Conservation (phyloP, 1,140 invertebrate species). For the Pissodes strobi region DNA sequence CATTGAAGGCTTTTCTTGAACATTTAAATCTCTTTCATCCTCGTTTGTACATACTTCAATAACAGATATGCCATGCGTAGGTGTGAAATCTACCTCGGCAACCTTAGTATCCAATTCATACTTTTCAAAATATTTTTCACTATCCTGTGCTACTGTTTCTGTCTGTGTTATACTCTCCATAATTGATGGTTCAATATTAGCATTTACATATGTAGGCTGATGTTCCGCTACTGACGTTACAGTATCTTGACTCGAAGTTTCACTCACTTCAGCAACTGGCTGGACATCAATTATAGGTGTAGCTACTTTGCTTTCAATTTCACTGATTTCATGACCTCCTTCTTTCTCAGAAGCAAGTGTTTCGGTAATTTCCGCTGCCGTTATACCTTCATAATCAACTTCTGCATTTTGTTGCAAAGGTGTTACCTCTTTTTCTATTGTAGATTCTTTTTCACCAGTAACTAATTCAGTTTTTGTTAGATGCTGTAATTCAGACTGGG, state of each 20-base stretch:
- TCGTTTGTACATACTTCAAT: conserved; percentile 48
- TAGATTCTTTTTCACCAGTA: conserved; percentile 52
- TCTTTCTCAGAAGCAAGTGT: conserved; percentile 58
- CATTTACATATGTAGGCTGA: conserved; percentile 40
- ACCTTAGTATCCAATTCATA: conserved; percentile 54
- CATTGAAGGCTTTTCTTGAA: background rate
- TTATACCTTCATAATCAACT: conserved; percentile 46
- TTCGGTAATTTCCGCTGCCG: conserved; percentile 39
- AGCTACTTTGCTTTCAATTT: conserved; percentile 51
- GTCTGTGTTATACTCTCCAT: conserved; percentile 57
- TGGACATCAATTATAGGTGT: conserved; percentile 50
- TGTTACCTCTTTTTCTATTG: conserved; percentile 31
- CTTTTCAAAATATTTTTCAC: conserved; percentile 60
- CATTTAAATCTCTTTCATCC: conserved; percentile 22
- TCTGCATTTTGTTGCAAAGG: conserved; percentile 44
- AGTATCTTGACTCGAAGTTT: conserved; percentile 49
- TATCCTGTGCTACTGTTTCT: conserved; percentile 59
- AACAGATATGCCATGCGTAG: conserved; percentile 55
- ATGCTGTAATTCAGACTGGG: conserved; percentile 48
- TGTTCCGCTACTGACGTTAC: conserved; percentile 45
- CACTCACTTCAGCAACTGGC: conserved; percentile 55
- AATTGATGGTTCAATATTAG: conserved; percentile 50
- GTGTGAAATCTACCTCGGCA: conserved; percentile 56
- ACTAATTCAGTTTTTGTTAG: conserved; percentile 49
- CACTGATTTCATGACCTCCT: conserved; percentile 49